Evolutionary conservation across 2,113 vertebrate species (phyloP), one percentile per base, ranked within the genome.

Genomic region (Lutjanus erythropterus): DNA sequence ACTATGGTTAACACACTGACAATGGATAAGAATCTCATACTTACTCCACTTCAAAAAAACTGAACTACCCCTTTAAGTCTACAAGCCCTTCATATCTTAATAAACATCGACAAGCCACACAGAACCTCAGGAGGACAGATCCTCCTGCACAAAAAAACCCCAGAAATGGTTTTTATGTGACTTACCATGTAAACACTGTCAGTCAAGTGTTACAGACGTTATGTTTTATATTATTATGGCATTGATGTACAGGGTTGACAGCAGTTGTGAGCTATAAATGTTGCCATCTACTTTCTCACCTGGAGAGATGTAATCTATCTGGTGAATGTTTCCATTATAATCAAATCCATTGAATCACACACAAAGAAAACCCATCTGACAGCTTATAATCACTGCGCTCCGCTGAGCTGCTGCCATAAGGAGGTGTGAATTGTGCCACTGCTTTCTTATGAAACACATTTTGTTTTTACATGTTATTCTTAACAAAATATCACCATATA

Each of bases 321-420:
- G 19, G 14, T 1, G 52, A 55, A 79, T 83, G 67, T 67, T 69
- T 75, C 59, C 69, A 87, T 86, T 86, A 80, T 72, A 83, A 90
- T 90, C 85, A 89, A 73, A 86, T 59, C 78, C 72, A 83, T 74
- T 89, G 84, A 91, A 50, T 83, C 52, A 19, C 33, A 62, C 53
- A 90, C 68, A 83, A 88, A 87, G 71, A 75, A 52, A 75, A 23
- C 8, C 46, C 42, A 52, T 11, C 52, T 23, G 73, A 79, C 61
- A 53, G 78, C 66, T 68, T 25, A 21, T 80, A 87, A 86, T 89
- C 68, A 84, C 59, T 33, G 76, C 47, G 31, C 23, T 67, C 9
- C 56, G 21, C 46, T 9, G 21, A 69, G 64, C 46, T 58, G 35
- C 33, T 68, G 65, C 76, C 52, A 75, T 23, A 23, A 42, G 29